These are phyloP conservation scores for Maconellicoccus hirsutus DNA, from an alignment of 1,140 invertebrate genomes.

Conservation along the genomic window DNA sequence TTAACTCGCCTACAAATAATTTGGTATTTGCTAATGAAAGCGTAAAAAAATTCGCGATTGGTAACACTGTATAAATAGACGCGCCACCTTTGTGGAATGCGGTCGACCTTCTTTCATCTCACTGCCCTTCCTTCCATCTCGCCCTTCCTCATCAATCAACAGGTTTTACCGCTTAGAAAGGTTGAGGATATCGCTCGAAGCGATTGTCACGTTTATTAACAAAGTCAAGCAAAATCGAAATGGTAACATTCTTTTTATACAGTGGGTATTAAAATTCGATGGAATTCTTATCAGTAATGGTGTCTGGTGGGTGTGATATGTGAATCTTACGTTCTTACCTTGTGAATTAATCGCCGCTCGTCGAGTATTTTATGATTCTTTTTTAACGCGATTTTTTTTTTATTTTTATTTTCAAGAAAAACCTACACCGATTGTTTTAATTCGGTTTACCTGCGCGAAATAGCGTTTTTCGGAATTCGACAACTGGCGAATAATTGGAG, in stretches of 20 bases:
- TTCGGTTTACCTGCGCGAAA: too few species aligned
- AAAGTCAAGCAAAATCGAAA: slow-evolving; percentile 20
- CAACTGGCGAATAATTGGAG: too few species aligned
- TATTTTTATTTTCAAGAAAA: too few species aligned
- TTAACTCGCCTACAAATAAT: not conserved
- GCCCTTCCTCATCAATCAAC: slow-evolving; percentile 18
- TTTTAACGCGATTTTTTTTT: too few species aligned
- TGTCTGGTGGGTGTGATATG: too few species aligned
- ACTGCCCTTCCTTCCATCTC: slow-evolving; percentile 21
- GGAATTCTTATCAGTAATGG: not conserved
- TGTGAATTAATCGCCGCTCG: too few species aligned
- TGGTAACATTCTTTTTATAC: slow-evolving; percentile 14
- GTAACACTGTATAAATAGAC: slow-evolving; percentile 21
- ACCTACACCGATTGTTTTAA: too few species aligned
- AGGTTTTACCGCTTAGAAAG: slow-evolving; percentile 20
- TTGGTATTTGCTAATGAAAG: not conserved
- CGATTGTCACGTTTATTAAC: slow-evolving; percentile 18
- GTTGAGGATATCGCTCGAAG: slow-evolving; percentile 17
- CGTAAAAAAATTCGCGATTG: slow-evolving; percentile 11
- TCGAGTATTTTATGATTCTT: too few species aligned
- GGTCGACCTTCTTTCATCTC: slow-evolving; percentile 21
- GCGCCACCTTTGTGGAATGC: slow-evolving; percentile 20
- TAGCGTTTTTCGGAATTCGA: too few species aligned
- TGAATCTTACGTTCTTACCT: too few species aligned
- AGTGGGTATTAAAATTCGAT: not conserved